Percentiles rank a stretch among this genome's conserved stretches.
These are phyloP conservation scores for Chaetoderma sp. DNA, from an alignment of 2,888 invertebrate species.

Conservation along the genomic window DNA sequence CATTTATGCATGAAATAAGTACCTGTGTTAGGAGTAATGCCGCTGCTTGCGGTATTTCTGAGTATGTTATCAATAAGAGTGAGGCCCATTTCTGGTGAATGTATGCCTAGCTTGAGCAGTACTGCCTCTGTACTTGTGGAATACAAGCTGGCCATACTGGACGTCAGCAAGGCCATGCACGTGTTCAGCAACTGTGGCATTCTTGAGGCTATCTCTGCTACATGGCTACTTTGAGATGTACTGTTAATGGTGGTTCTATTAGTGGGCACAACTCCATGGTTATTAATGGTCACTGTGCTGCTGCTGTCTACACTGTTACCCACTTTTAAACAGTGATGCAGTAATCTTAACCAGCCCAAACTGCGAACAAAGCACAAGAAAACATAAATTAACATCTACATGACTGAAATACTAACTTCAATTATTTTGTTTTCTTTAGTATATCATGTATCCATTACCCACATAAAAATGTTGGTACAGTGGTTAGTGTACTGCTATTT, in stretches of 20 bases:
- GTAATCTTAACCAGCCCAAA: conserved; percentile 85
- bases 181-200: conserved; percentile 79
- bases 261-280: too few relatives aligned
- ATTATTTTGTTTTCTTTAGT: too few relatives aligned
- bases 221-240: conserved; percentile 42
- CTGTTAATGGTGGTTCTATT: too few relatives aligned
- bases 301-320: conserved; percentile 48
- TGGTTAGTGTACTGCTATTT: too few relatives aligned
- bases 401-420: background rate
- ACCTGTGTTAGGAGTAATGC: too few relatives aligned
- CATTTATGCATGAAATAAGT: too few relatives aligned
- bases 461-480: too few relatives aligned
- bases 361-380: conserved; percentile 68
- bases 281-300: too few relatives aligned
- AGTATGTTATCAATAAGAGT: conserved; percentile 61
- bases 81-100: conserved; percentile 73
- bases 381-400: background rate
- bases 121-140: conserved; percentile 78
- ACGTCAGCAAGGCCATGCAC: conserved; percentile 79
- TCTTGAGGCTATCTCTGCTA: conserved; percentile 74
- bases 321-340: conserved; percentile 80
- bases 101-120: conserved; percentile 78
- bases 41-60: conserved; percentile 44
- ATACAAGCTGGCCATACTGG: conserved; percentile 78
- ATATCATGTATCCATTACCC: too few relatives aligned